Evolutionary conservation across 2,113 vertebrate genomes (phyloP).

Genomic region (Bungarus multicinctus): DNA sequence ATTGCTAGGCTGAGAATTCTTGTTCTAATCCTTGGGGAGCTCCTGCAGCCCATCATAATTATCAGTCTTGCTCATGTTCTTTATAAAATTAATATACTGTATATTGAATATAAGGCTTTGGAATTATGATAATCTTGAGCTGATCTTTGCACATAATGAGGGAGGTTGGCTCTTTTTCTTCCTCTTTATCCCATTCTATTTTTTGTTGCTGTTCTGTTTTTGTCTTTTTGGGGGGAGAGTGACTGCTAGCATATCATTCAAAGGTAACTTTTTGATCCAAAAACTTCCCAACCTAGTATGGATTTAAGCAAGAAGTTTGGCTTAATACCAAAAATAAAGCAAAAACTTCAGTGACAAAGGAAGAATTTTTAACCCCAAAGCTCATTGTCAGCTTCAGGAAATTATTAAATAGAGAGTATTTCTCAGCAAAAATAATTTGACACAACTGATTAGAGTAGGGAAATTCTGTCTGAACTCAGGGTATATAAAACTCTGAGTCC

Average conservation of each 20-base stretch:
- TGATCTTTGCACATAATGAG: not conserved
- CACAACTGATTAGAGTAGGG: not conserved
- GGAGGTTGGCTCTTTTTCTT: not conserved
- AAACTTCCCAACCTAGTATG: not conserved
- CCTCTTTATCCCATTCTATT: not conserved
- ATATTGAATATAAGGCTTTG: not conserved
- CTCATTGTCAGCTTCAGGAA: not conserved
- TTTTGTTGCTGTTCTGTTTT: not conserved
- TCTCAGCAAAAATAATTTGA: not conserved
- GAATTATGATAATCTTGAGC: not conserved
- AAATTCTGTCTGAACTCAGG: not conserved
- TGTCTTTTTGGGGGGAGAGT: not conserved
- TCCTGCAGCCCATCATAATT: not conserved
- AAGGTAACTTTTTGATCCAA: not conserved
- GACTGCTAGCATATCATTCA: not conserved
- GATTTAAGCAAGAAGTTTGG: not conserved
- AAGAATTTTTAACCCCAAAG: not conserved
- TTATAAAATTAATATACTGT: slow-evolving; percentile 9
- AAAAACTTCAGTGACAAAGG: not conserved
- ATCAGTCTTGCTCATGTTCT: not conserved
- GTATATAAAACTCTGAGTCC: not conserved
- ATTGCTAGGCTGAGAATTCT: not conserved
- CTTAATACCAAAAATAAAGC: not conserved
- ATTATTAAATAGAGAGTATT: not conserved
- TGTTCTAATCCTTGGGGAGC: not conserved